These are phyloP conservation scores for Rostratula benghalensis DNA, from an alignment of 2,113 vertebrate genomes.

Conservation along the genomic window DNA sequence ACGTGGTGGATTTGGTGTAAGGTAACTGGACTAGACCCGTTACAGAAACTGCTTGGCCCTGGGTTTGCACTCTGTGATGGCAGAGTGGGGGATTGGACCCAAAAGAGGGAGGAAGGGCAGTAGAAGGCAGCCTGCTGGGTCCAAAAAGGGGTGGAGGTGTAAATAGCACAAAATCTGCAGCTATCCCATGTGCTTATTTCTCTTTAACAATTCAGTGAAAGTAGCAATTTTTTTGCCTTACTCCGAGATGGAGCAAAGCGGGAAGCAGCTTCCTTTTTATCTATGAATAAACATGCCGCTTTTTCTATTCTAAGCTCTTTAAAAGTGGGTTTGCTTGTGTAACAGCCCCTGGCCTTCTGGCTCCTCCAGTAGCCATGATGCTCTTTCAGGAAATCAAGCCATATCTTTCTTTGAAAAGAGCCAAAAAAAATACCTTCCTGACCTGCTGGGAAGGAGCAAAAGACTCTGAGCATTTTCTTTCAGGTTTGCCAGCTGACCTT, in stretches of 20 bases:
- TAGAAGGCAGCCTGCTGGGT: neutral
- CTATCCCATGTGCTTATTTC: neutral
- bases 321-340: slow-evolving; percentile 21
- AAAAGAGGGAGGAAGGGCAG: neutral
- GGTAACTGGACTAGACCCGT: neutral
- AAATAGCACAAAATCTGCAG: neutral
- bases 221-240: slow-evolving; percentile 9
- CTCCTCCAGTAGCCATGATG: neutral
- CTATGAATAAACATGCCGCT: slow-evolving; percentile 42
- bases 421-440: neutral
- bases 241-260: neutral
- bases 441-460: slow-evolving; percentile 4
- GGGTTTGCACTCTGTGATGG: neutral
- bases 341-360: slow-evolving; percentile 13
- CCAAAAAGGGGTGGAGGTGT: neutral
- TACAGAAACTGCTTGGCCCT: neutral
- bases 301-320: slow-evolving; percentile 37
- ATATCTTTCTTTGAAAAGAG: neutral
- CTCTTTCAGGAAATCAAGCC: slow-evolving; percentile 1
- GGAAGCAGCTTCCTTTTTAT: slow-evolving; percentile 30
- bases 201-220: slow-evolving; percentile 1
- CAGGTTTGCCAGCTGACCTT: neutral
- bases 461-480: neutral
- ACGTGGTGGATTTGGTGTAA: neutral
- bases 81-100: neutral